Percentiles rank a stretch among this genome's conserved stretches.
Conservation (phyloP, 2,888 invertebrate genomes). For the Drymonia ruficornis region DNA sequence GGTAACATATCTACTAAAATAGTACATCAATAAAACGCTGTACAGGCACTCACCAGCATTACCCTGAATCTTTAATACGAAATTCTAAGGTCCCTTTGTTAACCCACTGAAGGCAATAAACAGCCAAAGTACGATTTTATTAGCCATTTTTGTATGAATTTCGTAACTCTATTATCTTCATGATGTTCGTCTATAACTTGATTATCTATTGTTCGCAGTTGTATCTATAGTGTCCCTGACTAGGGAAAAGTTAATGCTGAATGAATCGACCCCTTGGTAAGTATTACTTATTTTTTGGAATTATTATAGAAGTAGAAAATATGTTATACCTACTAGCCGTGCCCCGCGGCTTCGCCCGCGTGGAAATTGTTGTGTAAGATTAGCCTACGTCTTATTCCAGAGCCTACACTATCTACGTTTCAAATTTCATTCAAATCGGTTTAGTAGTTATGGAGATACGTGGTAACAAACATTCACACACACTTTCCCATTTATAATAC, state of each 20-base stretch:
- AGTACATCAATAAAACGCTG: too few species aligned
- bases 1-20: too few species aligned
- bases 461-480: too few species aligned
- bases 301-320: too few species aligned
- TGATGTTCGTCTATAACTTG: slow-evolving; percentile 13
- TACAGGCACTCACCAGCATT: slow-evolving; percentile 16
- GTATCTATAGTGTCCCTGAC: slow-evolving; percentile 28
- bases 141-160: slow-evolving; percentile 17
- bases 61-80: slow-evolving; percentile 11
- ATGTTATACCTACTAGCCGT: too few species aligned
- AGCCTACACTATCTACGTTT: too few species aligned
- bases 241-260: slow-evolving; percentile 17
- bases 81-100: slow-evolving; percentile 35
- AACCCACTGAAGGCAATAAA: slow-evolving; percentile 19
- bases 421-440: too few species aligned
- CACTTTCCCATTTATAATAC: too few species aligned
- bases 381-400: too few species aligned
- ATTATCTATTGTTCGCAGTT: slow-evolving; percentile 15
- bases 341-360: too few species aligned
- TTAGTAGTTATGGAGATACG: too few species aligned
- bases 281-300: slow-evolving; percentile 8
- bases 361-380: too few species aligned
- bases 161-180: slow-evolving; percentile 17
- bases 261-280: slow-evolving; percentile 35
- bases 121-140: slow-evolving; percentile 12